Conservation (phyloP, 2,797 vertebrate species). For the Parauchenoglanis ngamensis region DNA sequence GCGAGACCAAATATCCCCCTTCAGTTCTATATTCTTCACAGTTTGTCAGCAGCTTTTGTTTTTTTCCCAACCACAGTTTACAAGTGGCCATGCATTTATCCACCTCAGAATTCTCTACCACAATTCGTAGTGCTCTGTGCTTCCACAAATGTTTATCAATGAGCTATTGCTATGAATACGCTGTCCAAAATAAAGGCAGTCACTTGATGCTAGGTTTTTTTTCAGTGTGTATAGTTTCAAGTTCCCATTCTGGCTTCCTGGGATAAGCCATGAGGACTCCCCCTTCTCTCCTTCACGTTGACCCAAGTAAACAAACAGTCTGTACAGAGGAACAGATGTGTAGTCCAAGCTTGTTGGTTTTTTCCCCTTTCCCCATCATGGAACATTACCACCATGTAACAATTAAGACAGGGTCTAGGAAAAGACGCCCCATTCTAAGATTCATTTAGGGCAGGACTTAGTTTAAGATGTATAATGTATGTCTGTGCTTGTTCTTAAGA, state of each 20-base stretch:
- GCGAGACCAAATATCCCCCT: conserved; percentile 59
- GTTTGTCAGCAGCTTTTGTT: conserved; percentile 77
- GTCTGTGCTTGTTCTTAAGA: background rate
- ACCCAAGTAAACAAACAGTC: conserved; percentile 59
- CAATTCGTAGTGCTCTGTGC: conserved; percentile 62
- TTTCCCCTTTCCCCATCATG: conserved; percentile 40
- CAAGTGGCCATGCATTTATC: conserved; percentile 70
- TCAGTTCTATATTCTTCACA: conserved; percentile 60
- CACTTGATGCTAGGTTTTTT: conserved; percentile 25
- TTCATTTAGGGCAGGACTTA: background rate
- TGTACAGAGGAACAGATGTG: conserved; percentile 58
- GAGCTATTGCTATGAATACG: conserved; percentile 43
- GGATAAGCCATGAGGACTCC: conserved; percentile 49
- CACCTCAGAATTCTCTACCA: conserved; percentile 63
- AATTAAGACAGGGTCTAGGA: conserved; percentile 54
- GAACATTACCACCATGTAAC: conserved; percentile 56
- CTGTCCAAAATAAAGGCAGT: conserved; percentile 30
- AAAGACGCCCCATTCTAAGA: background rate
- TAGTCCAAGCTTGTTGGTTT: conserved; percentile 52
- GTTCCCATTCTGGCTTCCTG: conserved; percentile 44
- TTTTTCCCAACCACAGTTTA: conserved; percentile 74
- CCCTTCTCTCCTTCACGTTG: conserved; percentile 40
- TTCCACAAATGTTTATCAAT: conserved; percentile 56
- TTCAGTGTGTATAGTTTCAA: conserved; percentile 41
- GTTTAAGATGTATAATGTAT: background rate